These are phyloP conservation scores for Arbacia lixula DNA, from an alignment of 53 echinoderm and acorn worm genomes.

Conservation along the genomic window DNA sequence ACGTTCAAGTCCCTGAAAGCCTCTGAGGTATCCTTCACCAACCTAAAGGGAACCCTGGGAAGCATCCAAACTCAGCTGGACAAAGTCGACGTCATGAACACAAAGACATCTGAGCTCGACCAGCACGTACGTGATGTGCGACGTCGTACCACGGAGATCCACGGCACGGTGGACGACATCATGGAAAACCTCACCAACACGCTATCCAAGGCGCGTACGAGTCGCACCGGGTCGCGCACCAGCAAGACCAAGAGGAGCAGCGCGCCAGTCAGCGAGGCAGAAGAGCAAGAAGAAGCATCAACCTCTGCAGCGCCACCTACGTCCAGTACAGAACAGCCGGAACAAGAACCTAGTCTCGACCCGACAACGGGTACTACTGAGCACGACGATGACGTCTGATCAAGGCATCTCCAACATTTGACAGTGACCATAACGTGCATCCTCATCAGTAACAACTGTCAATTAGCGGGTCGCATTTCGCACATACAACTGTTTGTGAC, in stretches of 20 bases:
- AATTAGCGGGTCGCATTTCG: too few relatives aligned
- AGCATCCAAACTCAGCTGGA: conserved; percentile 72
- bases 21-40: conserved; percentile 76
- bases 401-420: too few relatives aligned
- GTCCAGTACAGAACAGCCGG: too few relatives aligned
- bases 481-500: too few relatives aligned
- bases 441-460: too few relatives aligned
- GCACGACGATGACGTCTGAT: too few relatives aligned
- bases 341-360: too few relatives aligned
- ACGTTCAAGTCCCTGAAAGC: conserved; percentile 84
- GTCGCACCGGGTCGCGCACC: too few relatives aligned
- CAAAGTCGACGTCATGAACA: conserved; percentile 77
- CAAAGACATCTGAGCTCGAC: conserved; percentile 77
- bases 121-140: conserved; percentile 78
- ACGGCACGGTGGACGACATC: conserved; percentile 82
- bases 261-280: neutral
- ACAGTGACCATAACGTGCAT: too few relatives aligned
- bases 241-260: neutral
- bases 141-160: conserved; percentile 71
- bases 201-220: conserved; percentile 8
- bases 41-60: conserved; percentile 69
- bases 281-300: neutral
- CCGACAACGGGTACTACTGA: too few relatives aligned
- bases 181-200: conserved; percentile 53
- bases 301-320: neutral